Evolutionary conservation across 2,113 vertebrate genomes (phyloP), one percentile per base, ranked within the genome.

Genomic region (Megaleporinus macrocephalus): DNA sequence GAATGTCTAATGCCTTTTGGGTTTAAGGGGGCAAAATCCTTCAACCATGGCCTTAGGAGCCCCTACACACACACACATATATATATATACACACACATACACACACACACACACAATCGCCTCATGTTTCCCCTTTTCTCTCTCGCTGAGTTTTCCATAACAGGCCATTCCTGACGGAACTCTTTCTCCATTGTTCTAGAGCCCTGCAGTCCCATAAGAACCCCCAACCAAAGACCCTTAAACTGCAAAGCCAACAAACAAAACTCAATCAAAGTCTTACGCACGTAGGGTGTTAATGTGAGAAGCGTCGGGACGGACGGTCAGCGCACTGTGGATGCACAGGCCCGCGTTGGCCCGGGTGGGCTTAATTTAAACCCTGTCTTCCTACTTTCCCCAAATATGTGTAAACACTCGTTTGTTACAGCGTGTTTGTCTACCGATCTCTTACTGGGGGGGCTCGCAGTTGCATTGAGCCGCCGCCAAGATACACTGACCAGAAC

Each of bases 1-100:
- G 84, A 87, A 86, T 87, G 80, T 69, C 55, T 69, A 83, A 72
- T 53, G 61, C 61, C 36, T 66, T 30, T 36, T 72, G 74, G 65
- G 73, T 79, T 83, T 73, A 73, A 27, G 57, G 70, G 59, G 59
- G 55, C 22, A 66, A 81, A 81, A 79, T 80, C 73, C 74, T 78
- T 73, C 18, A 16, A 61, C 5, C 24, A 22, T 33, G 41, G 51
- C 73, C 51, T n/a, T 47, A 29, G 30, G 15, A 61, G 20, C 51
- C 44, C 59, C 61, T 29, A 33, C 16, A 55, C 26, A 27, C 57
- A 53, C 66, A 63, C 74, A 57, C 16, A 51, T 66, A 18, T 63
- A 55, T 27, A 65, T 41, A 65, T 51, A 44, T 66, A 44, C 77
- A 77, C 47, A 57, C 62, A 59, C 72, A 55, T 47, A 70, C 49